A percentile compares a stretch with the other conserved stretches of the same genome.
phyloP scores from a whole-genome alignment of 2,888 invertebrate species.

The Dryomyza anilis region DNA sequence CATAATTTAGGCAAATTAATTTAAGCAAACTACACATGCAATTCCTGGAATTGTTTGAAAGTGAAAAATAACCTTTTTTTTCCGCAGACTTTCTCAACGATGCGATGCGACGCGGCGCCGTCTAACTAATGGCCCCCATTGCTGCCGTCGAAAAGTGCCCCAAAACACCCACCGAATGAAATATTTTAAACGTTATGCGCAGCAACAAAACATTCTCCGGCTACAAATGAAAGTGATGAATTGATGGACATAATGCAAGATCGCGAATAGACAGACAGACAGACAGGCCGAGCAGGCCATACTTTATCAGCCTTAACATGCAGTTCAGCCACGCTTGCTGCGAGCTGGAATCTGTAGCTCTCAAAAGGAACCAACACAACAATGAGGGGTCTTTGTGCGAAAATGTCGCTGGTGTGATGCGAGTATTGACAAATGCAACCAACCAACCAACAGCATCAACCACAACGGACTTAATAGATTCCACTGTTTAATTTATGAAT shows the following conservation, averaged over 20 bases:
- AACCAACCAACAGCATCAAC: not conserved
- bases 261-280: not conserved
- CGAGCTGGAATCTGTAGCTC: not conserved
- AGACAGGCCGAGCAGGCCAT: not conserved
- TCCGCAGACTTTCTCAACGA: conserved; percentile 1
- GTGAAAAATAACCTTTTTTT: not conserved
- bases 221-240: conserved; percentile 32
- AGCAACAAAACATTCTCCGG: conserved; percentile 19
- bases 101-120: not conserved
- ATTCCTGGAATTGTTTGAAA: not conserved
- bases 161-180: conserved; percentile 21
- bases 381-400: not conserved
- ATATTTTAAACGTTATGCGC: not conserved
- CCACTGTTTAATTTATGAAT: conserved; percentile 28
- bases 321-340: not conserved
- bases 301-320: not conserved
- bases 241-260: conserved; percentile 21
- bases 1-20: too few species aligned
- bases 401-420: not conserved
- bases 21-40: not conserved
- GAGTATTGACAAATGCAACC: not conserved
- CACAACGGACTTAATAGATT: not conserved
- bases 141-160: conserved; percentile 6
- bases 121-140: too few species aligned
- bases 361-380: not conserved